Evolutionary conservation across 2,797 vertebrate species (phyloP), one percentile per base, ranked within the genome.

Genomic region (Microctenopoma steveboyesi): DNA sequence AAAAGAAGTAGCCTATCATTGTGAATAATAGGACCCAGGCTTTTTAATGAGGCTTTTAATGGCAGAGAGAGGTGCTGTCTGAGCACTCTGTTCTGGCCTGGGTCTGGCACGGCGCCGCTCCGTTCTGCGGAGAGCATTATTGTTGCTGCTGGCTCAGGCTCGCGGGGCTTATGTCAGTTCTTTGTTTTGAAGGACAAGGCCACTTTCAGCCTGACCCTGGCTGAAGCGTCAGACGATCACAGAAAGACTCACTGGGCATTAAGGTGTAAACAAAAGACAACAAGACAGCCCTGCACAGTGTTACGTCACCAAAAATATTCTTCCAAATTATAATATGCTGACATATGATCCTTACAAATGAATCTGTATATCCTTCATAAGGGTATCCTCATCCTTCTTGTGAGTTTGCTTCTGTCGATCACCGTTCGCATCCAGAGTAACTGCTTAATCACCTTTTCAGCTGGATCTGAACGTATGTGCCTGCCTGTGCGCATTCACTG

Each of bases 31-130:
- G 69, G 68, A 76, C 47, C 53, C 46, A 37, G 68, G 64, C 48
- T 84, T 85, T 87, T 85, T 87, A 91, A 90, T 88, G 87, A 90
- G 90, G 79, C 72, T 71, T 79, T 86, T 84, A 89, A 83, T 80
- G 83, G 86, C 5, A 50, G 66, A 64, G 76, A 73, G 83, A 78
- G 77, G 79, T 78, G 76, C 62, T 51, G 83, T 73, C 72, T 79
- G 82, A 81, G 77, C 67, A 59, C 69, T 83, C 59, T 70, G 83
- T 72, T 80, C 65, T 74, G 75, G 76, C 66, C 69, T 56, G 76
- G 61, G 56, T 64, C 18, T 87, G 86, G 86, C 85, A 39, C 16
- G 74, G 74, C 13, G 58, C 68, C 3, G 54, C 62, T 59, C 65
- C 18, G 39, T 67, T 84, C 81, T 74, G 69, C 15, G 67, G 49